Percentiles rank a stretch among this genome's conserved stretches.
phyloP scores from a whole-genome alignment of 2,888 invertebrate species.

The Calliscelio sp. region DNA sequence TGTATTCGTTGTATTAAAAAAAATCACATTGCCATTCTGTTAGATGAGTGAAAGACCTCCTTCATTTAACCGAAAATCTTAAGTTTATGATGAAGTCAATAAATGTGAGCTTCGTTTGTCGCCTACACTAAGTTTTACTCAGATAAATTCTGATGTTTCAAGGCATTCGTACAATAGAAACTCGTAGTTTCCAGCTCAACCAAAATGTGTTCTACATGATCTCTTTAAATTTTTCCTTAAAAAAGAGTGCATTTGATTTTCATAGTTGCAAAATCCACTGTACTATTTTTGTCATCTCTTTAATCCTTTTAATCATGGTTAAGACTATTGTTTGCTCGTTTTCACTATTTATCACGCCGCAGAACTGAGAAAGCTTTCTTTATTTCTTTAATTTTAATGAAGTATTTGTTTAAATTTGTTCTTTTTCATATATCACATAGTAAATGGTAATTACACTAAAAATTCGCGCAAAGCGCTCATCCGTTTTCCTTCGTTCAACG shows the following conservation, averaged over 20 bases:
- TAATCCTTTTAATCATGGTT: slow-evolving; percentile 47
- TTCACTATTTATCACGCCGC: slow-evolving; percentile 42
- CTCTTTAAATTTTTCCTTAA: neutral
- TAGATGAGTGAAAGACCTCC: slow-evolving; percentile 32
- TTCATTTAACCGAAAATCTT: slow-evolving; percentile 28
- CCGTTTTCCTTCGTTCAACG: slow-evolving; percentile 55
- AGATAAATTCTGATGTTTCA: slow-evolving; percentile 62
- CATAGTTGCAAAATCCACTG: slow-evolving; percentile 25
- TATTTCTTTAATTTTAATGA: neutral
- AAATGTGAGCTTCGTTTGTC: slow-evolving; percentile 44
- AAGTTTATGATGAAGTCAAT: slow-evolving; percentile 46
- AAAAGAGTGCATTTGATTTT: slow-evolving; percentile 52
- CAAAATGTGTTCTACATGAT: neutral
- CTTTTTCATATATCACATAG: slow-evolving; percentile 45
- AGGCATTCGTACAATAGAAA: slow-evolving; percentile 65
- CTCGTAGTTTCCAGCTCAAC: slow-evolving; percentile 39
- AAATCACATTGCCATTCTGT: no score
- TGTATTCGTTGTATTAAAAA: no score
- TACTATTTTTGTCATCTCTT: slow-evolving; percentile 13
- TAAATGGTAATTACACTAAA: slow-evolving; percentile 70
- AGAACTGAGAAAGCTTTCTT: slow-evolving; percentile 47
- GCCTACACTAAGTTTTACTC: slow-evolving; percentile 51
- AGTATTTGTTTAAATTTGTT: no score
- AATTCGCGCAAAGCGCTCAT: slow-evolving; percentile 67
- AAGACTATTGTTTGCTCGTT: slow-evolving; percentile 58